phyloP scores from a whole-genome alignment of 2,797 vertebrate species.

The Adelosebastes latens region DNA sequence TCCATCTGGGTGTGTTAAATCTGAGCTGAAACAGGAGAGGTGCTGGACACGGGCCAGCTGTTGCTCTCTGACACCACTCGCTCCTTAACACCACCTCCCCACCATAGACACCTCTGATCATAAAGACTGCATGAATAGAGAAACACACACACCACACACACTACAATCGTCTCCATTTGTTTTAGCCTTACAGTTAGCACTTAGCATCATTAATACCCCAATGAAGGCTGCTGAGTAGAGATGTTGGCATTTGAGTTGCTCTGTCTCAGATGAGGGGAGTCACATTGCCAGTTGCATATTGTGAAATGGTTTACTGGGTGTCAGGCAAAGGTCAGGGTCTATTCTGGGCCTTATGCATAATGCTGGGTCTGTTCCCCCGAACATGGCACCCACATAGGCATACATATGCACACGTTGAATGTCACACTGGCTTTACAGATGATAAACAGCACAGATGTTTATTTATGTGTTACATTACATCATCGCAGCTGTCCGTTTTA shows the following conservation, averaged over 20 bases:
- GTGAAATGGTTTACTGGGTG: slow-evolving; percentile 68
- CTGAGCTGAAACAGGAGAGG: slow-evolving; percentile 75
- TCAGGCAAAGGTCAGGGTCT: slow-evolving; percentile 72
- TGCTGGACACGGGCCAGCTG: slow-evolving; percentile 71
- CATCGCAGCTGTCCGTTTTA: slow-evolving; percentile 14
- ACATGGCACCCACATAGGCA: slow-evolving; percentile 22
- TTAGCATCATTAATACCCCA: slow-evolving; percentile 1
- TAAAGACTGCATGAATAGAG: slow-evolving; percentile 23
- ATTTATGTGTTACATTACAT: slow-evolving; percentile 20
- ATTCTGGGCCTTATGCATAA: slow-evolving; percentile 63
- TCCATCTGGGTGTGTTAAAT: slow-evolving; percentile 76
- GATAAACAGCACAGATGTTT: slow-evolving; percentile 35
- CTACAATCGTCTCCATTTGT: background rate
- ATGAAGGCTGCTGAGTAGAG: slow-evolving; percentile 1
- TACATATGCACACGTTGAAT: slow-evolving; percentile 26
- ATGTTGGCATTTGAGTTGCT: slow-evolving; percentile 54
- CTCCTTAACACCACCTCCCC: slow-evolving; percentile 39
- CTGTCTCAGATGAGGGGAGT: slow-evolving; percentile 47
- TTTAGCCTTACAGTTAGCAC: background rate
- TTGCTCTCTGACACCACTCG: slow-evolving; percentile 63
- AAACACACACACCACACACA: slow-evolving; percentile 3
- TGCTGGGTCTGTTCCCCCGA: slow-evolving; percentile 43
- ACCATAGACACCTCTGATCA: slow-evolving; percentile 51
- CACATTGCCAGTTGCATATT: slow-evolving; percentile 58
- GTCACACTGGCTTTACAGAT: slow-evolving; percentile 22